Base-by-base conservation (phyloP, 2,888 invertebrate species). In the Salpingus planirostris region DNA sequence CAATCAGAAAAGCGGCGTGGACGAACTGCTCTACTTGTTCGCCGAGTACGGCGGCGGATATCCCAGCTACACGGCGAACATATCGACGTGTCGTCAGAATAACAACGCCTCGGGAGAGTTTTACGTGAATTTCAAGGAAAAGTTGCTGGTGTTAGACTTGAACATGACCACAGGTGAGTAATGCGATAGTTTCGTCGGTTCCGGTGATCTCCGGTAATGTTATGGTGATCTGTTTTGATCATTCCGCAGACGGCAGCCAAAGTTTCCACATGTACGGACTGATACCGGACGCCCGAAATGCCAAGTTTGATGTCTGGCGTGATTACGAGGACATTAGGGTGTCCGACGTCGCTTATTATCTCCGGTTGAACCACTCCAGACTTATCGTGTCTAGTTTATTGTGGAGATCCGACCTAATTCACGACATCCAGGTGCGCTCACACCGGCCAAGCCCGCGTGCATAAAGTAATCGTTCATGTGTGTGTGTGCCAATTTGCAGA, bases 351-450 rank as follows among this genome's bases (percentile, higher is more conserved):
- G 74, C 80, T 2, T 87, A 85, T 12, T 87, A 82, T 59, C 66
- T 88, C 25, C 75, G 80, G 13, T 72, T 90, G 45, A 90, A 90
- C 64, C 88, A 89, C 57, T 89, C 89, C 0, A 71, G 87, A 21
- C 67, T 89, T 1, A 68, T 90, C 8, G 85, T 85, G 1, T 85
- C 87, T 37, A 76, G 75, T n/a, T 65, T 88, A 12, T 69, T 74
- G 36, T 90, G 89, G 89, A 70, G 87, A 12, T 85, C 87, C 0
- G 75, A 80, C 43, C 74, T 88, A 13, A 78, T 75, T 49, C 52
- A 58, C 2, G 79, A 80, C 42, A 49, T 80, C 4, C 65, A 68
- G 50, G 76, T 73, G 59, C 36, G 21, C 22, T n/a, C n/a, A n/a
- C n/a, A n/a, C n/a, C n/a, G n/a, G n/a, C n/a, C n/a, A n/a, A n/a